These are phyloP conservation scores for Salticus scenicus DNA, from an alignment of 2,888 invertebrate genomes.

Conservation along the genomic window DNA sequence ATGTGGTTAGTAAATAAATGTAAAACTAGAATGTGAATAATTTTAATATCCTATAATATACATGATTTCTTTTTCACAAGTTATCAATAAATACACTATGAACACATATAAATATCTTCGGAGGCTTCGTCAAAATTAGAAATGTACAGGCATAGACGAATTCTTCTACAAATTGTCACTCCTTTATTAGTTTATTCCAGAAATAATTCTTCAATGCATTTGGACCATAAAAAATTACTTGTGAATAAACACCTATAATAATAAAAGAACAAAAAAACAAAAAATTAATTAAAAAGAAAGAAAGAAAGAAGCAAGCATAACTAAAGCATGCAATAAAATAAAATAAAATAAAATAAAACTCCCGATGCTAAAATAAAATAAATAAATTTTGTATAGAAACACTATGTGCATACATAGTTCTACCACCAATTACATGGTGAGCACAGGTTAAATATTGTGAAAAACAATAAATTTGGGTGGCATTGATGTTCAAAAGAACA, in stretches of 20 bases:
- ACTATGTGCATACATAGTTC: too few species aligned
- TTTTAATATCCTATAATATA: slow-evolving; percentile 70
- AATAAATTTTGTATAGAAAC: too few species aligned
- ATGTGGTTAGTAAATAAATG: too few species aligned
- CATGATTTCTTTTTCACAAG: slow-evolving; percentile 59
- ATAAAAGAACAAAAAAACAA: slow-evolving; percentile 32
- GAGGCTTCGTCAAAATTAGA: slow-evolving; percentile 56
- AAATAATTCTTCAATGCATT: slow-evolving; percentile 63
- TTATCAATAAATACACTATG: slow-evolving; percentile 70
- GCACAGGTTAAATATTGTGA: too few species aligned
- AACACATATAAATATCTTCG: slow-evolving; percentile 65
- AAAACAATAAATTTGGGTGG: too few species aligned
- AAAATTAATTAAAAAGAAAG: slow-evolving; percentile 43
- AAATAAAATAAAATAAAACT: too few species aligned
- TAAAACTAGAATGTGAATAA: slow-evolving; percentile 67
- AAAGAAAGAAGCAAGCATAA: too few species aligned
- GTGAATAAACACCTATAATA: slow-evolving; percentile 68
- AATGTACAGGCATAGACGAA: slow-evolving; percentile 62
- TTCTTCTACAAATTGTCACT: slow-evolving; percentile 61
- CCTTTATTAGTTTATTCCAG: slow-evolving; percentile 64
- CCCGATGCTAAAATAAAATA: too few species aligned
- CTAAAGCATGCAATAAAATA: too few species aligned
- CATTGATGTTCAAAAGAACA: too few species aligned
- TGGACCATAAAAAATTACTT: slow-evolving; percentile 62
- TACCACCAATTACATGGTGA: too few species aligned